These are phyloP conservation scores for Uria lomvia DNA, from an alignment of 2,113 vertebrate species.

Conservation along the genomic window DNA sequence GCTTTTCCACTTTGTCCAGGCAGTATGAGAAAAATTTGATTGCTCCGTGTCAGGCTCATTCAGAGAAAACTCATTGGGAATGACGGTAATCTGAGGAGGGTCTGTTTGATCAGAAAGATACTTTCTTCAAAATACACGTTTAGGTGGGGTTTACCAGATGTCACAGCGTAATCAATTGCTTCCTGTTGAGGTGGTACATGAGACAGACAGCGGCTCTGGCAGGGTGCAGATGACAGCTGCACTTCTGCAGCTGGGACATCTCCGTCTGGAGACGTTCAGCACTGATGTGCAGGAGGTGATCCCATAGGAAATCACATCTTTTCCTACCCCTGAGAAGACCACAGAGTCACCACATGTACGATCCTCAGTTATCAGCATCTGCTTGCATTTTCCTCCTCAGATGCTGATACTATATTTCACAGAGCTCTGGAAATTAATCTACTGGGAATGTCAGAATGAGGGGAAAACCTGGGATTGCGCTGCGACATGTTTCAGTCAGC, in stretches of 20 bases:
- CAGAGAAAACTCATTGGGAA: neutral
- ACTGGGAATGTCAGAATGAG: neutral
- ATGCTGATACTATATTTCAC: neutral
- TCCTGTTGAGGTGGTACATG: fast-evolving
- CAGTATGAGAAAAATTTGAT: neutral
- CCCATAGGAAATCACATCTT: neutral
- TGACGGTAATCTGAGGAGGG: neutral
- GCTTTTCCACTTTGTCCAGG: neutral
- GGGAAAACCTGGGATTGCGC: fast-evolving
- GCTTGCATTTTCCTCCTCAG: neutral
- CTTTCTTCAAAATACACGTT: fast-evolving
- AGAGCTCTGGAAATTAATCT: neutral
- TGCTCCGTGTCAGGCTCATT: neutral
- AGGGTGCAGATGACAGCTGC: neutral
- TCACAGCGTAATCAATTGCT: neutral
- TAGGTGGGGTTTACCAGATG: neutral
- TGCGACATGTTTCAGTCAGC: neutral
- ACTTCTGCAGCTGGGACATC: neutral
- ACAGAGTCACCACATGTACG: neutral
- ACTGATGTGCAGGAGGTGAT: neutral
- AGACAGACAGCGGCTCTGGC: neutral
- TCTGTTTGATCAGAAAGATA: neutral
- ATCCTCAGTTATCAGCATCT: neutral
- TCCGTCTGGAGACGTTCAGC: neutral
- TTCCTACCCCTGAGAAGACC: neutral